Conservation (phyloP, 2,113 vertebrate species). For the Plecotus auritus region DNA sequence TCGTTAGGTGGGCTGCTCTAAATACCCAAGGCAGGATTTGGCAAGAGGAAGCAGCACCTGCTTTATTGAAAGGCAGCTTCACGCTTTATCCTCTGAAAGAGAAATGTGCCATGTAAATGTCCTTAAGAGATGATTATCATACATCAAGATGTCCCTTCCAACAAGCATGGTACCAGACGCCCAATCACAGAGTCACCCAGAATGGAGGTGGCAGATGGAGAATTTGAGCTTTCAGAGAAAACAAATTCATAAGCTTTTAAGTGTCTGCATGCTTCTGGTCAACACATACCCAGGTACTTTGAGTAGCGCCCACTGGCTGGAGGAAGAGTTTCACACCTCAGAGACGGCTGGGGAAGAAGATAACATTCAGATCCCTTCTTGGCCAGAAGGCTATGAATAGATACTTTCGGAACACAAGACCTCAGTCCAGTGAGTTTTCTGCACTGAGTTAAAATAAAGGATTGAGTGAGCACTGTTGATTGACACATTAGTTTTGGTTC, state of each 20-base stretch:
- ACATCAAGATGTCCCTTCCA: conserved; percentile 40
- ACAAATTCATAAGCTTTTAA: conserved; percentile 26
- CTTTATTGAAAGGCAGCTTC: conserved; percentile 55
- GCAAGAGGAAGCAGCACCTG: conserved; percentile 23
- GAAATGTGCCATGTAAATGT: conserved; percentile 6
- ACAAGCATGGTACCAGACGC: conserved; percentile 7
- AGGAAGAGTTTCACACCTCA: neutral
- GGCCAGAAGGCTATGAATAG: neutral
- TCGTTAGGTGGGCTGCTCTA: conserved; percentile 49
- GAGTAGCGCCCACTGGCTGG: neutral
- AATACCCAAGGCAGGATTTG: conserved; percentile 45
- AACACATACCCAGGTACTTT: neutral
- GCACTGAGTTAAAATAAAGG: neutral
- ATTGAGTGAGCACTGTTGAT: neutral
- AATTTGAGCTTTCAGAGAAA: conserved; percentile 52
- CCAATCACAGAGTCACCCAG: neutral
- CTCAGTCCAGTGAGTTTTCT: neutral
- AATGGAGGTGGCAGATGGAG: conserved; percentile 53
- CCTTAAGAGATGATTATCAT: conserved; percentile 26
- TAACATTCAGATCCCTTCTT: neutral
- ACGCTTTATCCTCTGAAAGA: conserved; percentile 57
- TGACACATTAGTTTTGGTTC: neutral
- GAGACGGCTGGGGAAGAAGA: neutral
- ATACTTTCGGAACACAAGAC: neutral
- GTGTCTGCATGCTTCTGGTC: neutral